Percentiles rank a stretch among this genome's conserved stretches.
Evolutionary conservation across 2,888 invertebrate genomes (phyloP).

Genomic region (Osmoderma eremita): DNA sequence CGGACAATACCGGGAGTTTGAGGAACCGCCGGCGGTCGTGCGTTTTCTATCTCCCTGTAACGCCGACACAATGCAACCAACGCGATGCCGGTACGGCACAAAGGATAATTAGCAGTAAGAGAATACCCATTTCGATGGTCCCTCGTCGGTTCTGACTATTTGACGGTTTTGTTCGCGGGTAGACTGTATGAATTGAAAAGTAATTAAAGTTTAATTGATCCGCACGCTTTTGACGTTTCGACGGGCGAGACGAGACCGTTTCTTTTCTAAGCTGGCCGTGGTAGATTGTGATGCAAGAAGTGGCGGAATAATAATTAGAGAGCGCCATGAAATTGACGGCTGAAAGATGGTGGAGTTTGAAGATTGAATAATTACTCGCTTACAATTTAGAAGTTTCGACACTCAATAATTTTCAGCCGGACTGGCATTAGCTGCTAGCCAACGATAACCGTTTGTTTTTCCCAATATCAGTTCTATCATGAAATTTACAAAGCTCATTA

Average conservation of each 20-base stretch:
- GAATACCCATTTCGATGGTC: conserved; percentile 23
- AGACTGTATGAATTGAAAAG: conserved; percentile 33
- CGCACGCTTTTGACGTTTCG: conserved; percentile 32
- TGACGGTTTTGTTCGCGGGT: conserved; percentile 23
- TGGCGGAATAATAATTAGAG: conserved; percentile 36
- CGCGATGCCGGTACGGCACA: conserved; percentile 1
- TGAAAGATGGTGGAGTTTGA: conserved; percentile 33
- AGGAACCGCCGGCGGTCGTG: conserved; percentile 6
- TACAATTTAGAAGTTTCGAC: conserved; percentile 33
- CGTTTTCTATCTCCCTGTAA: conserved; percentile 15
- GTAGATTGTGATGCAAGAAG: conserved; percentile 28
- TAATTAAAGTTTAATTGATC: conserved; percentile 42
- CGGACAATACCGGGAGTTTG: conserved; percentile 26
- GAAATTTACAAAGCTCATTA: too few relatives aligned
- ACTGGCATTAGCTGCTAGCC: conserved; percentile 21
- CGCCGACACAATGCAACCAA: conserved; percentile 1
- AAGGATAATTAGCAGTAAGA: conserved; percentile 35
- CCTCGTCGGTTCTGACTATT: conserved; percentile 19
- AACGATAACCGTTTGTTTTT: conserved; percentile 19
- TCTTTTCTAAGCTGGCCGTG: conserved; percentile 16
- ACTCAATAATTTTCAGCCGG: conserved; percentile 16
- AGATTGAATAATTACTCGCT: conserved; percentile 34
- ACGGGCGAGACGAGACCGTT: conserved; percentile 20
- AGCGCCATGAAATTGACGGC: conserved; percentile 32
- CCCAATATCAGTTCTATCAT: too few relatives aligned